Percentiles rank a stretch among this genome's conserved stretches.
Evolutionary conservation across 2,888 invertebrate species (phyloP).

Genomic region (Dione vanillae): DNA sequence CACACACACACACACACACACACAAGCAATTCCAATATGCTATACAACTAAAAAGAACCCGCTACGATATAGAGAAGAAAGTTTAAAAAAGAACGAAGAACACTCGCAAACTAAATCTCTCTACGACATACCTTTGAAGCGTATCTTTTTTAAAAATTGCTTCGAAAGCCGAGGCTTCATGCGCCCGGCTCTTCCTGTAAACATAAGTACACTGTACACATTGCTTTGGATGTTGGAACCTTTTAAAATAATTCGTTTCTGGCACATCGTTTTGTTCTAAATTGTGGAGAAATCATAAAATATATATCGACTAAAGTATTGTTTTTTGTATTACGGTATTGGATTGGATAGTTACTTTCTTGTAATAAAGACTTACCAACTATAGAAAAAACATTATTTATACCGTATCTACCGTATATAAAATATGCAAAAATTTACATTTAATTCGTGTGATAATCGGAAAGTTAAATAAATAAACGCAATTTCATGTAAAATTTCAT

Average conservation of each 20-base stretch:
- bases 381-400: no score
- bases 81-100: constrained; percentile 17
- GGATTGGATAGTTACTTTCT: no score
- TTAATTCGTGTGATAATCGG: no score
- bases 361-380: no score
- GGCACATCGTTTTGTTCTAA: neutral
- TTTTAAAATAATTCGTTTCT: constrained; percentile 5
- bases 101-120: constrained; percentile 53
- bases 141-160: constrained; percentile 76
- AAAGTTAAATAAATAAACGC: no score
- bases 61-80: constrained; percentile 1
- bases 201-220: constrained; percentile 32
- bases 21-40: neutral
- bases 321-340: neutral
- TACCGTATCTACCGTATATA: no score
- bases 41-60: constrained; percentile 9
- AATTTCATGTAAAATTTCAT: no score
- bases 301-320: neutral
- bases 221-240: neutral
- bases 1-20: neutral
- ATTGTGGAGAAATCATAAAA: neutral
- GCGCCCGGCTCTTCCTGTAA: constrained; percentile 73
- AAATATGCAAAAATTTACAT: no score
- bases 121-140: constrained; percentile 79
- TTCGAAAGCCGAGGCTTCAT: constrained; percentile 71